Percentiles rank a stretch among this genome's conserved stretches.
These are phyloP conservation scores for Rugalucina vietnamica DNA, from an alignment of 2,888 invertebrate genomes.

Conservation along the genomic window DNA sequence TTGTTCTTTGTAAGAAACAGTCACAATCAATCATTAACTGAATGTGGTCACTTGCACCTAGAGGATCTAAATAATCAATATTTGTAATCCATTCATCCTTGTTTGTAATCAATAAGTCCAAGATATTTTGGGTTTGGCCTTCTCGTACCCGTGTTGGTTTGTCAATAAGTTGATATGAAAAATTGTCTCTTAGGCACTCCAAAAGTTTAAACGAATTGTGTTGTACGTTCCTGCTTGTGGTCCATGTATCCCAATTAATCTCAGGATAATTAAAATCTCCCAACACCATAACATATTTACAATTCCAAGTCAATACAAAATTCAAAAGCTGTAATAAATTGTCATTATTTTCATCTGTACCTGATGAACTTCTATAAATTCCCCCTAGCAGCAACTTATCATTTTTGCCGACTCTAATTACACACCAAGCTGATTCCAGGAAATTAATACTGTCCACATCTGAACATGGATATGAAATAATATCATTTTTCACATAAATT, in stretches of 20 bases:
- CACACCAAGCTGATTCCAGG: no score
- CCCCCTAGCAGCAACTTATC: neutral
- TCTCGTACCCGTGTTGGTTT: neutral
- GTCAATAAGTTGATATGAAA: neutral
- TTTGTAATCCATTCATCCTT: neutral
- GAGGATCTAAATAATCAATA: neutral
- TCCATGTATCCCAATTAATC: neutral
- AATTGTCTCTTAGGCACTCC: neutral
- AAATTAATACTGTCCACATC: neutral
- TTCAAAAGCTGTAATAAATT: neutral
- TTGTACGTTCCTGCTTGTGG: neutral
- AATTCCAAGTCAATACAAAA: neutral
- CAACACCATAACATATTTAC: neutral
- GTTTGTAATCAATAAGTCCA: neutral
- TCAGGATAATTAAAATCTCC: neutral
- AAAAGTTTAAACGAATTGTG: neutral
- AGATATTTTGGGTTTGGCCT: neutral
- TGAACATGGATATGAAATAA: neutral
- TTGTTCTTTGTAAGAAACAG: neutral
- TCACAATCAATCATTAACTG: neutral
- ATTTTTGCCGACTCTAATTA: neutral
- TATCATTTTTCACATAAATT: neutral
- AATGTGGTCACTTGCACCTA: neutral
- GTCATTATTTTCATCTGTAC: neutral
- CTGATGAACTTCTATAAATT: neutral